phyloP scores from a whole-genome alignment of 2,888 invertebrate genomes.

The Emmelina monodactyla region DNA sequence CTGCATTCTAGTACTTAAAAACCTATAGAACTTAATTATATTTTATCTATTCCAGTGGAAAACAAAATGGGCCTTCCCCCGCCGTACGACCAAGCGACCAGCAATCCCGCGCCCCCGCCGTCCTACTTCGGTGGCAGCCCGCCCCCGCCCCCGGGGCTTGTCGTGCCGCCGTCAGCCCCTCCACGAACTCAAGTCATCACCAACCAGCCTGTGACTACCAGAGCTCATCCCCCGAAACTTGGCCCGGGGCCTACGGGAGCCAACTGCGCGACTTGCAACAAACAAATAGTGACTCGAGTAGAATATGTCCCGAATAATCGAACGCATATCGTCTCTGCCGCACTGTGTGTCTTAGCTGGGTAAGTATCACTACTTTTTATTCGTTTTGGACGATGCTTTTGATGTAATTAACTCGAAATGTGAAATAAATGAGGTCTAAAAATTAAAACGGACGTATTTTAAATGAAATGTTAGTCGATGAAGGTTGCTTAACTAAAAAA shows the following conservation, averaged over 20 bases:
- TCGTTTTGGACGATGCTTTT: too few relatives aligned
- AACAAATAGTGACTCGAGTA: constrained; percentile 44
- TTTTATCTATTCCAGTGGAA: constrained; percentile 62
- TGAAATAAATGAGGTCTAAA: too few relatives aligned
- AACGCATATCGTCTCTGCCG: constrained; percentile 53
- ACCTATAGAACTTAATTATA: too few relatives aligned
- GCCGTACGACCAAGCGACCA: constrained; percentile 42
- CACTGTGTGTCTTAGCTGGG: constrained; percentile 51
- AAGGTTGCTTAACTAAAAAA: too few relatives aligned
- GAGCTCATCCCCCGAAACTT: too few relatives aligned
- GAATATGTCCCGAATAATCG: constrained; percentile 53
- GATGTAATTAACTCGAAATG: too few relatives aligned
- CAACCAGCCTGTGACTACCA: constrained; percentile 15
- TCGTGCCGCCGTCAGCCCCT: constrained; percentile 26
- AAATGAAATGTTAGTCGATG: too few relatives aligned
- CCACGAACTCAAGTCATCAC: constrained; percentile 47
- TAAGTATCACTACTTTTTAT: too few relatives aligned
- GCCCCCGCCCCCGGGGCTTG: constrained; percentile 40
- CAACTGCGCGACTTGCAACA: constrained; percentile 43
- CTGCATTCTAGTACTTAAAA: too few relatives aligned
- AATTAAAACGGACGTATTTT: too few relatives aligned
- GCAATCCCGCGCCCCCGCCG: constrained; percentile 47
- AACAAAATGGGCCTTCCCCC: constrained; percentile 59
- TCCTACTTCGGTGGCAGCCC: constrained; percentile 52
- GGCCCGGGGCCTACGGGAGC: constrained; percentile 53